Evolutionary conservation across 2,113 vertebrate genomes (phyloP).

Genomic region (Corydoras maculifer): DNA sequence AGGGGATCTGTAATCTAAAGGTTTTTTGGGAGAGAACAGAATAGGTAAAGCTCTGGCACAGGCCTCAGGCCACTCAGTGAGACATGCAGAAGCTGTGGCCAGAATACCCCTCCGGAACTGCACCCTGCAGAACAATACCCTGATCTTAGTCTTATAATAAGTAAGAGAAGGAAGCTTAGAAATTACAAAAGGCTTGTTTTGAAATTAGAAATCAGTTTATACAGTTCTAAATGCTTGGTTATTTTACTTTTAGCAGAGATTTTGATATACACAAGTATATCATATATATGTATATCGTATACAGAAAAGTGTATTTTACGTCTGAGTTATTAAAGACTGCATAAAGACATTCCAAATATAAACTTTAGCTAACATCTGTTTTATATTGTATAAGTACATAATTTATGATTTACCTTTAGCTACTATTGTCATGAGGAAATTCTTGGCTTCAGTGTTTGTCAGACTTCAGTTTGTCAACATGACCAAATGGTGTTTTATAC

Average conservation of each 20-base stretch:
- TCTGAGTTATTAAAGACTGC: slow-evolving; percentile 5
- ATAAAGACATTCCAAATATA: slow-evolving; percentile 11
- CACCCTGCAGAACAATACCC: slow-evolving; percentile 58
- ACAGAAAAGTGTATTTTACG: slow-evolving; percentile 9
- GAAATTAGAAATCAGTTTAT: slow-evolving; percentile 48
- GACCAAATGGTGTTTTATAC: too few relatives aligned
- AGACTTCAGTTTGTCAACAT: neutral
- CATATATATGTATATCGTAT: neutral
- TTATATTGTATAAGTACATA: neutral
- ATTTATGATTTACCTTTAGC: slow-evolving; percentile 17
- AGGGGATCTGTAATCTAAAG: neutral
- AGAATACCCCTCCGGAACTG: slow-evolving; percentile 54
- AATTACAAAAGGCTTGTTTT: slow-evolving; percentile 22
- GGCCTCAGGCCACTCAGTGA: slow-evolving; percentile 8
- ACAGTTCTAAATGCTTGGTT: slow-evolving; percentile 49
- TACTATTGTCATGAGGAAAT: neutral
- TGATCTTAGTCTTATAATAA: slow-evolving; percentile 38
- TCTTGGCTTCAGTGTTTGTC: slow-evolving; percentile 28
- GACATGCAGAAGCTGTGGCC: slow-evolving; percentile 40
- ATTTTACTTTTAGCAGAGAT: slow-evolving; percentile 31
- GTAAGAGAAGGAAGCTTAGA: slow-evolving; percentile 13
- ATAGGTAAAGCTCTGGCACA: slow-evolving; percentile 19
- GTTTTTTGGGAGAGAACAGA: slow-evolving; percentile 17
- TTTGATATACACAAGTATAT: neutral
- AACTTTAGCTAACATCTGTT: slow-evolving; percentile 8